A percentile compares a stretch with the other conserved stretches of the same genome.
phyloP scores from a whole-genome alignment of 2,113 vertebrate genomes.

The Crypturellus undulatus region DNA sequence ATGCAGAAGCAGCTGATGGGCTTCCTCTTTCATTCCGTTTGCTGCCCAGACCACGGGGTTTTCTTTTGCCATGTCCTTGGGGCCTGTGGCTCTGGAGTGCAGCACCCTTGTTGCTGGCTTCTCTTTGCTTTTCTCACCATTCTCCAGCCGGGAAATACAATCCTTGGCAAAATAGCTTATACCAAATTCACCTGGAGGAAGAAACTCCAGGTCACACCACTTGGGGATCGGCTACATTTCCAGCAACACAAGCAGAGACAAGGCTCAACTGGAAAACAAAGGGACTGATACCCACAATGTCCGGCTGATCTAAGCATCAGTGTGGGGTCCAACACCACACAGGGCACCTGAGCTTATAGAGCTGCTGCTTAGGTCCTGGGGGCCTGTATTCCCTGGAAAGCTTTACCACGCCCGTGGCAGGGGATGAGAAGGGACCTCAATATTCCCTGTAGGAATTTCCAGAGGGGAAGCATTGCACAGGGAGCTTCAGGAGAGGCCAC shows the following conservation, averaged over 20 bases:
- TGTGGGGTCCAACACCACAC: background rate
- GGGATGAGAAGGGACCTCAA: background rate
- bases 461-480: background rate
- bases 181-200: conserved; percentile 4
- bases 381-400: background rate
- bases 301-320: background rate
- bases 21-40: background rate
- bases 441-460: too few relatives aligned
- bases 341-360: background rate
- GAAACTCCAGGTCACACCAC: background rate
- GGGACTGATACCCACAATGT: background rate
- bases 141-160: background rate
- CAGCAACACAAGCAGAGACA: background rate
- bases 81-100: background rate
- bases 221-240: background rate
- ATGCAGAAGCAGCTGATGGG: background rate
- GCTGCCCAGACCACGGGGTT: background rate
- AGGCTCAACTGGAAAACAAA: background rate
- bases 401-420: background rate
- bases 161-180: conserved; percentile 9
- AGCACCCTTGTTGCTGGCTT: background rate
- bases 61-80: background rate
- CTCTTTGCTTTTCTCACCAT: background rate
- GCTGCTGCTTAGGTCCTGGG: background rate
- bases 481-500: background rate